A percentile compares a stretch with the other conserved stretches of the same genome.
Evolutionary conservation across 1,140 invertebrate species (phyloP).

Genomic region (Aleiodes sp.): DNA sequence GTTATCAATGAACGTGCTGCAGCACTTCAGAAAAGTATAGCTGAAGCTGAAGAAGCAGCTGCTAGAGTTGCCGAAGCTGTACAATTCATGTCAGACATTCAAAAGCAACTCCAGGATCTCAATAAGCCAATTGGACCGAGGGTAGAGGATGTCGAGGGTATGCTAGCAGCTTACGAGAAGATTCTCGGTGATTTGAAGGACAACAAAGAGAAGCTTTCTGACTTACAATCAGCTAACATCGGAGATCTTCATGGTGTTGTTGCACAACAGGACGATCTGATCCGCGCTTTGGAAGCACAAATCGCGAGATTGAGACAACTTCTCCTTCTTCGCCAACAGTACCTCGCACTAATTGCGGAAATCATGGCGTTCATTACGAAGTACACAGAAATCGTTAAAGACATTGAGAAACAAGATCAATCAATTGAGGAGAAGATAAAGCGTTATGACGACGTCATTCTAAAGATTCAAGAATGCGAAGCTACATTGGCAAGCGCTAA

Average conservation of each 20-base stretch:
- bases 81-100: conserved; percentile 82
- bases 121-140: conserved; percentile 86
- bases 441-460: conserved; percentile 84
- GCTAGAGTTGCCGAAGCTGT: conserved; percentile 80
- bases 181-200: conserved; percentile 82
- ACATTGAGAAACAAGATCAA: conserved; percentile 83
- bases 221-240: conserved; percentile 78
- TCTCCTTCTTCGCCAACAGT: conserved; percentile 85
- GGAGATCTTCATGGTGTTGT: conserved; percentile 82
- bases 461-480: conserved; percentile 88
- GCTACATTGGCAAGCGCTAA: conserved; percentile 84
- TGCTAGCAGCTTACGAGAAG: conserved; percentile 80
- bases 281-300: conserved; percentile 84
- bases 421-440: conserved; percentile 88
- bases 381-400: conserved; percentile 84
- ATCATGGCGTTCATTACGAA: conserved; percentile 88
- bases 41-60: conserved; percentile 81
- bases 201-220: conserved; percentile 81
- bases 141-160: conserved; percentile 84
- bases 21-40: conserved; percentile 77
- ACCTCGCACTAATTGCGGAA: conserved; percentile 84
- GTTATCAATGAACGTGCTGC: conserved; percentile 80
- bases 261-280: conserved; percentile 84
- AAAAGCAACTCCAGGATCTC: conserved; percentile 82
- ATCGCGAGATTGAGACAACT: conserved; percentile 81